A percentile compares a stretch with the other conserved stretches of the same genome.
Evolutionary conservation across 1,140 invertebrate genomes (phyloP).

Genomic region (Octopus bimaculoides): DNA sequence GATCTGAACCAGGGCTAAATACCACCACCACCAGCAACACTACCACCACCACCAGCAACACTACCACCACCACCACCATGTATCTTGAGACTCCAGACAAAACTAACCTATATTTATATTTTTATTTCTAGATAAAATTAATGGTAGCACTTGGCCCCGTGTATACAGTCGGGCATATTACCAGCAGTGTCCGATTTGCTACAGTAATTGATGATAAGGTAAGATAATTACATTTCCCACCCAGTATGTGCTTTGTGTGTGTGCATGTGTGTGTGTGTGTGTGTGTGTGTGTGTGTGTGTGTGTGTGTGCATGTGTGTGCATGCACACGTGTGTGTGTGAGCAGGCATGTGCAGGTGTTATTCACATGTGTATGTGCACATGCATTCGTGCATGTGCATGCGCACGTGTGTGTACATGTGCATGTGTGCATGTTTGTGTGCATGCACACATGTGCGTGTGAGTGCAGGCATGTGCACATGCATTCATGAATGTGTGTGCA

Average conservation of each 20-base stretch:
- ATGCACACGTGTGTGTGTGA: background rate
- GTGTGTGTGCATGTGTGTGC: background rate
- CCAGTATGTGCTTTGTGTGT: background rate
- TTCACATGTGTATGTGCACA: constrained; percentile 1
- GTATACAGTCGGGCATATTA: constrained; percentile 69
- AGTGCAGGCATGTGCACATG: background rate
- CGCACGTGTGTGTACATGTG: background rate
- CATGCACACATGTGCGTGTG: background rate
- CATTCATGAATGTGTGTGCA: constrained; percentile 6
- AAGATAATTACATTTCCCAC: constrained; percentile 1
- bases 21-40: too few species aligned
- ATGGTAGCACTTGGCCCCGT: constrained; percentile 73
- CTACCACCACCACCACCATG: too few species aligned
- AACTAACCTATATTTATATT: constrained; percentile 12
- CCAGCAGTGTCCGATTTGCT: constrained; percentile 62
- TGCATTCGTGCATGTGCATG: constrained; percentile 1
- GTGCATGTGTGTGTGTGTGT: constrained; percentile 8
- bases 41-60: too few species aligned
- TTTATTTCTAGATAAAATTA: constrained; percentile 31
- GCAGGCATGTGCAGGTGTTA: background rate
- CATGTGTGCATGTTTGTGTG: background rate
- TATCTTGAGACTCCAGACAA: too few species aligned
- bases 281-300: constrained; percentile 14
- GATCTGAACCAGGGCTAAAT: too few species aligned
- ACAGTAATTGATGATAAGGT: constrained; percentile 21